Percentiles rank a stretch among this genome's conserved stretches.
Conservation (phyloP, 1,140 invertebrate genomes). For the Aphis craccivora region DNA sequence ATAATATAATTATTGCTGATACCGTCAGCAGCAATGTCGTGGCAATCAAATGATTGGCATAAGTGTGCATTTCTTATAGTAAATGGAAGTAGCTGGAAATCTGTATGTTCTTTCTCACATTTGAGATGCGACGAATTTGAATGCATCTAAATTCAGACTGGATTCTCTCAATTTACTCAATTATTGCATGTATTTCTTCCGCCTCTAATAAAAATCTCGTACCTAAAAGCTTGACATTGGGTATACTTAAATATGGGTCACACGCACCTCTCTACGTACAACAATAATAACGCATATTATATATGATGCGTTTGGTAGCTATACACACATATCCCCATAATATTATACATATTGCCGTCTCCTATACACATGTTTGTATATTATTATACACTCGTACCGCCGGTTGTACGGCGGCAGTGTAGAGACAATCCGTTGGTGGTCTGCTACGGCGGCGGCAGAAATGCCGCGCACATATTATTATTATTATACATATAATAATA, state of each 20-base stretch:
- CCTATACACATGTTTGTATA: not conserved
- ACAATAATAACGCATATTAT: not conserved
- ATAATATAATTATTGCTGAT: too few relatives aligned
- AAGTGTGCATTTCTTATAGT: too few relatives aligned
- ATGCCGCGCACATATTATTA: not conserved
- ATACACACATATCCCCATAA: too few relatives aligned
- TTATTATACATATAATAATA: not conserved
- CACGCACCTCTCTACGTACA: not conserved
- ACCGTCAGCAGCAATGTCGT: too few relatives aligned
- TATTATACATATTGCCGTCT: not conserved
- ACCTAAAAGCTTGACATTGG: not conserved
- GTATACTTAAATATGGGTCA: not conserved
- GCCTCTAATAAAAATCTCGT: not conserved
- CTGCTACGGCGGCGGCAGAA: not conserved
- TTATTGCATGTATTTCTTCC: too few relatives aligned
- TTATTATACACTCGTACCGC: not conserved
- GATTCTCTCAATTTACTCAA: too few relatives aligned
- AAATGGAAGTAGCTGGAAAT: too few relatives aligned
- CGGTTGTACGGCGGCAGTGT: not conserved
- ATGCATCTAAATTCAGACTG: too few relatives aligned
- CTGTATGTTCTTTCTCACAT: too few relatives aligned
- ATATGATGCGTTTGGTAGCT: not conserved
- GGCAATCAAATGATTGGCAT: too few relatives aligned
- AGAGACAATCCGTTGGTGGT: slow-evolving; percentile 37
- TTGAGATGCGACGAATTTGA: too few relatives aligned